Base-by-base conservation (phyloP, 2,113 vertebrate genomes). In the Megatriorchis doriae region DNA sequence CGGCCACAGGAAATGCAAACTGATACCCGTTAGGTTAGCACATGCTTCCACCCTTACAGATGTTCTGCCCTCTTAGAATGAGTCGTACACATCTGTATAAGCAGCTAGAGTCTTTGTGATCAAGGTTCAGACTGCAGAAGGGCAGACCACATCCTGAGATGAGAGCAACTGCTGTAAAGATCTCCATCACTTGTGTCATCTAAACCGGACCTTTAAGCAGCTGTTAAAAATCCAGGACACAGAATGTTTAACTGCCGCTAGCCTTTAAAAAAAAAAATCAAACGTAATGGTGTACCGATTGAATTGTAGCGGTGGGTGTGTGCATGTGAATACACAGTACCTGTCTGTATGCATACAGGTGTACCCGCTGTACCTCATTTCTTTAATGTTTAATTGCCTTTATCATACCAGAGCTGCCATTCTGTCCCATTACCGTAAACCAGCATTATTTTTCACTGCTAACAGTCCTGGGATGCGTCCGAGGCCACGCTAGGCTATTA, bases 291-390 rank as follows among this genome's bases (percentile, higher is more conserved):
- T 3, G 31, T 13, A 9, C 45, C 0, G 34, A 3, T 7, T 11
- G 87, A 29, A n/a, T 9, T 3, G 14, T 0, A 23, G 48, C 12
- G 1, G 20, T 3, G 2, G 1, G 20, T 3, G 2, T 11, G 21
- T 4, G 26, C 6, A 10, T 45, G 23, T 6, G 9, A 22, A 55
- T 29, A 4, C 8, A 6, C 7, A 2, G 21, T 20, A 21, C 66
- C 31, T 14, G 38, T 31, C 23, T 11, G 2, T 5, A 5, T 1
- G 66, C 19, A 3, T 0, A 6, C 21, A 15, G 40, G 13, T 16
- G 7, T 8, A 13, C 13, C 34, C 20, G 0, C 38, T 6, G 19
- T 4, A 29, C 52, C 47, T 19, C 47, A 2, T 19, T 29, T n/a
- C 71, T 63, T 50, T 36, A 12, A 22, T 42, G 47, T 31, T 10